Conservation (phyloP, 2,797 vertebrate genomes). For the Tarsius wallacei region DNA sequence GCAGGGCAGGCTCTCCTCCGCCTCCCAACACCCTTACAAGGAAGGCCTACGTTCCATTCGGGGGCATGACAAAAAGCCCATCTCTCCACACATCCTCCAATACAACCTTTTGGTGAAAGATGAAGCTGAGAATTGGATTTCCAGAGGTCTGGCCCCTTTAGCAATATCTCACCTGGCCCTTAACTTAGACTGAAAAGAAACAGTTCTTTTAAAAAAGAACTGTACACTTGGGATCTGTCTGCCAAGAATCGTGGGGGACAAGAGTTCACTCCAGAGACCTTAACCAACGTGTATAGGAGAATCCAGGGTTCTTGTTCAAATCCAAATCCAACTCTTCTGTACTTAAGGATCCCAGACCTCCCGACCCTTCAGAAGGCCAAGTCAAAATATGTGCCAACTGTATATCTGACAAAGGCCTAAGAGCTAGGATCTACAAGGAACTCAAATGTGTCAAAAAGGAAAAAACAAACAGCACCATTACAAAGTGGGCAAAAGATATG, state of each 20-base stretch:
- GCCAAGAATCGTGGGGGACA: neutral
- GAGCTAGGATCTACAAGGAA: no score
- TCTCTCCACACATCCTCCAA: neutral
- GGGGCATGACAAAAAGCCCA: neutral
- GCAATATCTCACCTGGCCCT: neutral
- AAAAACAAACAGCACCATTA: no score
- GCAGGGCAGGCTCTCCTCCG: neutral
- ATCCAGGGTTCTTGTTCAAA: neutral
- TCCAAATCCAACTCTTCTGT: neutral
- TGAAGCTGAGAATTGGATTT: neutral
- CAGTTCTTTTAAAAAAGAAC: neutral
- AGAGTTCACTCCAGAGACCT: neutral
- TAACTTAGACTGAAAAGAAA: neutral
- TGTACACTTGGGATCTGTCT: neutral
- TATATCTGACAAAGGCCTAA: no score
- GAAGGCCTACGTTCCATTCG: neutral
- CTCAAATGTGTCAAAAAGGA: no score
- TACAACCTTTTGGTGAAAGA: neutral
- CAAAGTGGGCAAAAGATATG: no score
- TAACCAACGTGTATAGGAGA: neutral
- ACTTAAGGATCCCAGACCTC: neutral
- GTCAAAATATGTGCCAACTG: no score
- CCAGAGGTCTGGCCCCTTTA: neutral
- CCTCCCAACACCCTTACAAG: neutral
- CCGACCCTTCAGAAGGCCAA: neutral